Conservation (phyloP, 2,797 vertebrate species). For the Notamacropus eugenii region DNA sequence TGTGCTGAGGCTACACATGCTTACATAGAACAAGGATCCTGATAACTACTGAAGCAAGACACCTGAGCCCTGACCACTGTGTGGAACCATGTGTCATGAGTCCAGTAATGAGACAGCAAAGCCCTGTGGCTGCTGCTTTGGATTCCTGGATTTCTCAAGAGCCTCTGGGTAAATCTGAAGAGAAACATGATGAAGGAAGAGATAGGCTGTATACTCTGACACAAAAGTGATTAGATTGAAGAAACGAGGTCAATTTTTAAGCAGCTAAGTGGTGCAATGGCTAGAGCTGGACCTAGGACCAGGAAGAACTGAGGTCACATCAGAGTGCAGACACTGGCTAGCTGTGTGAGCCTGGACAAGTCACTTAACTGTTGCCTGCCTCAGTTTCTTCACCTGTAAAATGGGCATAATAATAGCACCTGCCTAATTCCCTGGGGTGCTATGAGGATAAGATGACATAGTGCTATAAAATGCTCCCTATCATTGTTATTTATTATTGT, state of each 20-base stretch:
- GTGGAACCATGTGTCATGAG: not conserved
- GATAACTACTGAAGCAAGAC: not conserved
- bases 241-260: not conserved
- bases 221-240: not conserved
- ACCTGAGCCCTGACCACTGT: not conserved
- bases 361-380: not conserved
- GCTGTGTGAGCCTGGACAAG: not conserved
- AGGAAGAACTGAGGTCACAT: not conserved
- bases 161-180: not conserved
- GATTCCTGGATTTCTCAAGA: not conserved
- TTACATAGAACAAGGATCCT: not conserved
- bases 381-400: not conserved
- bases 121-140: not conserved
- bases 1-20: not conserved
- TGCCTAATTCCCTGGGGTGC: not conserved
- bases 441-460: not conserved
- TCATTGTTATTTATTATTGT: not conserved
- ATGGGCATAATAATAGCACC: not conserved
- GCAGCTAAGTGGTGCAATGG: not conserved
- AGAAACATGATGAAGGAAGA: not conserved
- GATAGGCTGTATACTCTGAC: not conserved
- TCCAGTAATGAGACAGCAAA: not conserved
- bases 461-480: not conserved
- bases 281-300: not conserved
- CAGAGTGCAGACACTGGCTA: not conserved